Conservation (phyloP, 2,888 invertebrate genomes). For the Charanyca ferruginea region DNA sequence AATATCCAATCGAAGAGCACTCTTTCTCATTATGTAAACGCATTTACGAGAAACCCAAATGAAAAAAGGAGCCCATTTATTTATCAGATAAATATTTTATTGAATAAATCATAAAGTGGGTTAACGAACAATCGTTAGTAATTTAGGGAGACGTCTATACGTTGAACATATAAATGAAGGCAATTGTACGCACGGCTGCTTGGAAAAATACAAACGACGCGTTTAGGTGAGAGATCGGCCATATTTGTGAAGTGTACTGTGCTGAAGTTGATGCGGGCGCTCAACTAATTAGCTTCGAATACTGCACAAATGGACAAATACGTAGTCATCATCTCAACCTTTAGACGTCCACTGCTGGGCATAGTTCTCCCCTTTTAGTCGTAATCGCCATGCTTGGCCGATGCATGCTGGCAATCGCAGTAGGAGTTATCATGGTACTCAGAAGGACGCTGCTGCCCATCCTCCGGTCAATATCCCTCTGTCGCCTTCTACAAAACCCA, state of each 20-base stretch:
- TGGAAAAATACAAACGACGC: slow-evolving; percentile 72
- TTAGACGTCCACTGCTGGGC: no score
- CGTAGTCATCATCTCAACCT: no score
- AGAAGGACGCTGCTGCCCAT: no score
- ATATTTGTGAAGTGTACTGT: slow-evolving; percentile 11
- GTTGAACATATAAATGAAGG: slow-evolving; percentile 72
- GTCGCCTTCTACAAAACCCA: no score
- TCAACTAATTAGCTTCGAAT: background rate
- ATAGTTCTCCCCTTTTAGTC: no score
- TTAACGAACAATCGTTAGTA: slow-evolving; percentile 64
- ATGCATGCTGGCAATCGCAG: no score
- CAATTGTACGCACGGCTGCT: slow-evolving; percentile 68
- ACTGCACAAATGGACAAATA: no score
- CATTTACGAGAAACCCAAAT: slow-evolving; percentile 8
- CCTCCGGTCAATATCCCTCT: no score
- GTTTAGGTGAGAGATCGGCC: slow-evolving; percentile 67
- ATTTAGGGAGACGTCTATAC: slow-evolving; percentile 65
- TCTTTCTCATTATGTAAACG: slow-evolving; percentile 21
- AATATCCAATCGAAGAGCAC: slow-evolving; percentile 4
- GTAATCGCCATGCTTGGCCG: no score
- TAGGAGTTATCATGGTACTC: no score
- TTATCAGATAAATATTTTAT: slow-evolving; percentile 49
- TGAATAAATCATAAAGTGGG: slow-evolving; percentile 57
- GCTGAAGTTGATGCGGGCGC: background rate
- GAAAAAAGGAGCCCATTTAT: slow-evolving; percentile 35